phyloP scores from a whole-genome alignment of 1,140 invertebrate genomes.

The Tetramorium parvispinum region DNA sequence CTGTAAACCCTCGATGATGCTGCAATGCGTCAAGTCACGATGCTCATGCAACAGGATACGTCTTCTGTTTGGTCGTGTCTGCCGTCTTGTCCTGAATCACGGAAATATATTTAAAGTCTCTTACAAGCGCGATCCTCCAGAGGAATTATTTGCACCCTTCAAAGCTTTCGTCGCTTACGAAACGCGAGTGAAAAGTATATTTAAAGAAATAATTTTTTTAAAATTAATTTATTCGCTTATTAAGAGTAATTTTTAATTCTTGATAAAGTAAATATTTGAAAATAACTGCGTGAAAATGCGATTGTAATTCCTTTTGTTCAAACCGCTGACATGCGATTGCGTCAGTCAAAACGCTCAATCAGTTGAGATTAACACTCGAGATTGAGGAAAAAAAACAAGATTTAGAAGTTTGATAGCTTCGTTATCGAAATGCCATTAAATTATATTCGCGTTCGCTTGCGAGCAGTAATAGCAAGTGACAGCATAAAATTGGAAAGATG shows the following conservation, averaged over 20 bases:
- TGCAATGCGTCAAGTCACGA: background rate
- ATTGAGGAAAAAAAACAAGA: background rate
- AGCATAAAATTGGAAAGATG: background rate
- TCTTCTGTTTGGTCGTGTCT: background rate
- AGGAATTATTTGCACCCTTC: background rate
- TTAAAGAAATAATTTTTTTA: background rate
- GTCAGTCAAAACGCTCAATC: background rate
- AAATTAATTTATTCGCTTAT: background rate
- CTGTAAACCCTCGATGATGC: background rate
- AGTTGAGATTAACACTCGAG: background rate
- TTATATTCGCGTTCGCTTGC: background rate
- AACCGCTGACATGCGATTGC: no score
- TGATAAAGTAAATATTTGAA: background rate
- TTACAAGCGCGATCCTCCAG: background rate
- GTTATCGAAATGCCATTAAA: background rate
- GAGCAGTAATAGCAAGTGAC: background rate
- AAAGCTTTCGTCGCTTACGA: background rate
- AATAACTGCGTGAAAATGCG: background rate
- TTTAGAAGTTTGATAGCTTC: background rate
- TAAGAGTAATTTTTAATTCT: background rate
- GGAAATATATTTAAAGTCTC: background rate
- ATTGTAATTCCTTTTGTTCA: background rate
- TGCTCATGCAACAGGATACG: background rate
- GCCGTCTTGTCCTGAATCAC: background rate
- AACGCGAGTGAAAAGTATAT: background rate